These are phyloP conservation scores for Upupa epops DNA, from an alignment of 2,113 vertebrate genomes.

Conservation along the genomic window DNA sequence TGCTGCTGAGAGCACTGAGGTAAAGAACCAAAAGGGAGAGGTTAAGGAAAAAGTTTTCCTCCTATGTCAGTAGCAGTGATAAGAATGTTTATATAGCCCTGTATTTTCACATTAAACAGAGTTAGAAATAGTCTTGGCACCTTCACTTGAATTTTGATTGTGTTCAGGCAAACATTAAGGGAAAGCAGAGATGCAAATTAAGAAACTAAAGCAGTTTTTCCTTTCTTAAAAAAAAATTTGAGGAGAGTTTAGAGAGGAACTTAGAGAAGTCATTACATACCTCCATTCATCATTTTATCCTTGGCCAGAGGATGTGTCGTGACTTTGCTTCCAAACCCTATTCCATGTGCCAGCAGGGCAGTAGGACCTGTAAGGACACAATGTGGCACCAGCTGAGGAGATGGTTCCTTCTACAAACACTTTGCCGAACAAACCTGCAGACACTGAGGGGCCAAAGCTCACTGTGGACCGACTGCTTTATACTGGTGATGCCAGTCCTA, in stretches of 20 bases:
- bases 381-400: not conserved
- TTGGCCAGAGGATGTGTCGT: conserved; percentile 94
- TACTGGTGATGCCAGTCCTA: not conserved
- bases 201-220: not conserved
- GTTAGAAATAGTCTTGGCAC: not conserved
- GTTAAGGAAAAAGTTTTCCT: not conserved
- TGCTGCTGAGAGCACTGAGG: not conserved
- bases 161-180: not conserved
- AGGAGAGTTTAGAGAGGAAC: not conserved
- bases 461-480: not conserved
- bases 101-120: not conserved
- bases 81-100: not conserved
- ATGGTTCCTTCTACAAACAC: not conserved
- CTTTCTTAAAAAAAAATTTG: not conserved
- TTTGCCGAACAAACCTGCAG: not conserved
- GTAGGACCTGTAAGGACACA: conserved; percentile 84
- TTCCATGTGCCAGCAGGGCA: conserved; percentile 91
- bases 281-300: conserved; percentile 96
- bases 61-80: not conserved
- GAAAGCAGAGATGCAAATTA: not conserved
- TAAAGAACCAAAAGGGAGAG: not conserved
- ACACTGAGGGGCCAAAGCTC: not conserved
- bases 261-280: conserved; percentile 66
- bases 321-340: conserved; percentile 91
- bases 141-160: not conserved